Conservation (phyloP, 1,140 invertebrate genomes). For the Globodera rostochiensis region DNA sequence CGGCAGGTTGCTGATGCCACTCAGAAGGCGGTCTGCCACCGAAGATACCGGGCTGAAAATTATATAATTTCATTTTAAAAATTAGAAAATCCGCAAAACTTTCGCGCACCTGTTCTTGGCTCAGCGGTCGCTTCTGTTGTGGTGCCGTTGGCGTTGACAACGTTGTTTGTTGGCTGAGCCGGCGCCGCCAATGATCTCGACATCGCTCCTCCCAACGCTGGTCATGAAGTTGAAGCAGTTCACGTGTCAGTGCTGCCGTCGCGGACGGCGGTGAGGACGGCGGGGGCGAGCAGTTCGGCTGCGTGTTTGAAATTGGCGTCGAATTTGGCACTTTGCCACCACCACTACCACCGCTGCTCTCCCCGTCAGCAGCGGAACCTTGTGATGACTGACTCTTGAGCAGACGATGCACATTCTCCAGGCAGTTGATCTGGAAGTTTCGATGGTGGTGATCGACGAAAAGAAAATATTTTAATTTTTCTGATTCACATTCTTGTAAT, state of each 20-base stretch:
- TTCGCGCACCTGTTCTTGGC: background rate
- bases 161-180: background rate
- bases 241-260: constrained; percentile 48
- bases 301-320: no score
- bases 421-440: constrained; percentile 56
- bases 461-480: no score
- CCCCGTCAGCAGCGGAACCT: background rate
- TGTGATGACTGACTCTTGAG: constrained; percentile 57
- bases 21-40: no score
- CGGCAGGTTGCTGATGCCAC: background rate
- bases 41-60: background rate
- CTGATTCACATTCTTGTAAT: no score
- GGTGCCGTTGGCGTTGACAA: background rate
- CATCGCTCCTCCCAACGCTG: constrained; percentile 45
- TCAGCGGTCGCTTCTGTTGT: constrained; percentile 4
- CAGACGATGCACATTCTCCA: constrained; percentile 64
- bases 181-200: constrained; percentile 10
- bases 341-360: background rate
- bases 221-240: constrained; percentile 57
- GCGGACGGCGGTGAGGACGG: constrained; percentile 18
- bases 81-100: no score
- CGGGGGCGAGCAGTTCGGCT: background rate
- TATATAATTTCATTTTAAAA: no score
- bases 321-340: background rate
- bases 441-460: background rate